phyloP scores from a whole-genome alignment of 2,888 invertebrate genomes.

The Leptura quadrifasciata region DNA sequence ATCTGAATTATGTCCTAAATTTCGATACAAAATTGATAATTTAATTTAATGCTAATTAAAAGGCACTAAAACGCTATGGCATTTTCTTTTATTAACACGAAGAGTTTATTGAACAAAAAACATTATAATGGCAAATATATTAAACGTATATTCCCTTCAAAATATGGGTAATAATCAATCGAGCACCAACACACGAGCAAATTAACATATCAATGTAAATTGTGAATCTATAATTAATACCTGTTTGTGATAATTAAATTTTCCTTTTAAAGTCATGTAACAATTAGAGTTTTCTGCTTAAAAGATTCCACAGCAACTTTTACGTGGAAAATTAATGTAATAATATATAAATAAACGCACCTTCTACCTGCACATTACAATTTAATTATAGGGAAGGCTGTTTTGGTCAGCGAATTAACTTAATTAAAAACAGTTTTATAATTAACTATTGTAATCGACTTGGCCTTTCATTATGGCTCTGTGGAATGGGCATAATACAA shows the following conservation, averaged over 20 bases:
- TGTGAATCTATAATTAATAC: constrained; percentile 16
- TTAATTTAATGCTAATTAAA: too few species aligned
- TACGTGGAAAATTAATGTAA: constrained; percentile 47
- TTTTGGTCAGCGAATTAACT: constrained; percentile 58
- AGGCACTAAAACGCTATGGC: too few species aligned
- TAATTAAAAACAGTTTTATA: constrained; percentile 61
- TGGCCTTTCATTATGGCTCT: constrained; percentile 48
- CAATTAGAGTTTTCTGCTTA: constrained; percentile 56
- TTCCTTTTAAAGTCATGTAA: constrained; percentile 39
- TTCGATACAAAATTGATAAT: too few species aligned
- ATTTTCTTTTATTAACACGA: too few species aligned
- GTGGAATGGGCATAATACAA: constrained; percentile 12
- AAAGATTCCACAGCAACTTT: constrained; percentile 42
- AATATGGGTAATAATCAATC: not conserved
- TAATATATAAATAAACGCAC: constrained; percentile 58
- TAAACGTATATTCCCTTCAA: not conserved
- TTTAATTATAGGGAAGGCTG: constrained; percentile 57
- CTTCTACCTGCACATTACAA: constrained; percentile 55
- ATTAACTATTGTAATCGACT: constrained; percentile 57
- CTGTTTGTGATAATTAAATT: constrained; percentile 26
- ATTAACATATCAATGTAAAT: constrained; percentile 16
- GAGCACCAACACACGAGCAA: not conserved
- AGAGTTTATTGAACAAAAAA: too few species aligned
- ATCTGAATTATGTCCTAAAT: too few species aligned
- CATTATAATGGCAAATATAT: too few species aligned